Percentiles rank a stretch among this genome's conserved stretches.
Conservation (phyloP, 2,797 vertebrate genomes). For the Glyptemys insculpta region DNA sequence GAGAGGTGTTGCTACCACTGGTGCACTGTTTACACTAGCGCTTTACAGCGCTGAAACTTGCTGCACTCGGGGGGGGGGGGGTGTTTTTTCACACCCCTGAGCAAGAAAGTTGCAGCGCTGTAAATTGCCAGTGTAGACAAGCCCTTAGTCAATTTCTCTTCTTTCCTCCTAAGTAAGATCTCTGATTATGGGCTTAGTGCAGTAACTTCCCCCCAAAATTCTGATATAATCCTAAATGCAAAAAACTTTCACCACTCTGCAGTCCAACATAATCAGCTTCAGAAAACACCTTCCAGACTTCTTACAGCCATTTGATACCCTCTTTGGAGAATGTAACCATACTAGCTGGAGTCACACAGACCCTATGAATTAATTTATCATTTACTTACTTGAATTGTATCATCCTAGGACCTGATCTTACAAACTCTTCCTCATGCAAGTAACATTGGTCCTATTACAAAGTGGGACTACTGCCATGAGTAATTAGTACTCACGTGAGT, state of each 20-base stretch:
- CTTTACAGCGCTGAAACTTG: too few species aligned
- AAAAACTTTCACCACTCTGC: slow-evolving; percentile 9
- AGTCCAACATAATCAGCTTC: slow-evolving; percentile 31
- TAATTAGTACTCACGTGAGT: neutral
- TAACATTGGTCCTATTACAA: neutral
- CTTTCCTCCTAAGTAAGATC: neutral
- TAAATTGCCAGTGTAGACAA: too few species aligned
- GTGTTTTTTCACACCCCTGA: too few species aligned
- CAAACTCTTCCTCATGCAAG: neutral
- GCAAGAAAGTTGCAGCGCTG: too few species aligned
- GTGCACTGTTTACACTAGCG: too few species aligned
- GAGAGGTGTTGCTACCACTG: too few species aligned
- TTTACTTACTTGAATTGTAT: neutral
- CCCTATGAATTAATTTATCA: neutral
- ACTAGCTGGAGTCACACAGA: neutral
- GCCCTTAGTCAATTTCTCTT: too few species aligned
- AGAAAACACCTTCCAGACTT: slow-evolving; percentile 35
- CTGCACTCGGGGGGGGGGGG: too few species aligned
- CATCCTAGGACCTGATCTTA: neutral
- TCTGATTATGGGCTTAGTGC: neutral
- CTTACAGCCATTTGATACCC: slow-evolving; percentile 18
- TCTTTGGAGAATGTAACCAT: neutral
- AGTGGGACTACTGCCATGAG: neutral
- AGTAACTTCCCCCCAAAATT: neutral
- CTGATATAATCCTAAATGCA: slow-evolving; percentile 11